phyloP scores from a whole-genome alignment of 2,797 vertebrate species.

The Poecilia picta region DNA sequence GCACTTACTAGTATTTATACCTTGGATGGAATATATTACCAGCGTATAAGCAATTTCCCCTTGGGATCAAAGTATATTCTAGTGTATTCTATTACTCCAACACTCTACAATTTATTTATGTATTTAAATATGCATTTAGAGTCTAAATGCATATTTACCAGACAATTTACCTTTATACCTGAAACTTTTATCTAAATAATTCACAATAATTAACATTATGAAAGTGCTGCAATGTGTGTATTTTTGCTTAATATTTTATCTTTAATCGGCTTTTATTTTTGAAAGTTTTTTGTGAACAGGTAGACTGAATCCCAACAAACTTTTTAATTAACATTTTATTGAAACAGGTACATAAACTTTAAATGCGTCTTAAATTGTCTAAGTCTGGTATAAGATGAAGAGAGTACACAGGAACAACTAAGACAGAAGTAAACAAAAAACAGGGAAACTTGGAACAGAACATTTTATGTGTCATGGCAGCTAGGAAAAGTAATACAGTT shows the following conservation, averaged over 20 bases:
- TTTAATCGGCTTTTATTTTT: neutral
- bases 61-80: no score
- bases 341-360: conserved; percentile 69
- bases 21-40: no score
- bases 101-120: neutral
- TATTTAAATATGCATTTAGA: no score
- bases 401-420: conserved; percentile 45
- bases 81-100: neutral
- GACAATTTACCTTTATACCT: neutral
- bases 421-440: conserved; percentile 36
- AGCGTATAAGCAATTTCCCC: no score
- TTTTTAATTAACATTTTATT: conserved; percentile 71
- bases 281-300: neutral
- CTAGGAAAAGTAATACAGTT: conserved; percentile 55
- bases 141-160: no score
- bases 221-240: neutral
- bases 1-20: no score
- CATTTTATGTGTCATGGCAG: conserved; percentile 41
- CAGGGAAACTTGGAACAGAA: conserved; percentile 22
- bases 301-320: neutral
- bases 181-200: neutral
- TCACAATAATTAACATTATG: neutral
- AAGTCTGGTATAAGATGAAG: conserved; percentile 64
- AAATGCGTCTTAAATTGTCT: conserved; percentile 63
- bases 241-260: neutral